Base-by-base conservation (phyloP, 2,888 invertebrate species). In the Hedychridium roseum region DNA sequence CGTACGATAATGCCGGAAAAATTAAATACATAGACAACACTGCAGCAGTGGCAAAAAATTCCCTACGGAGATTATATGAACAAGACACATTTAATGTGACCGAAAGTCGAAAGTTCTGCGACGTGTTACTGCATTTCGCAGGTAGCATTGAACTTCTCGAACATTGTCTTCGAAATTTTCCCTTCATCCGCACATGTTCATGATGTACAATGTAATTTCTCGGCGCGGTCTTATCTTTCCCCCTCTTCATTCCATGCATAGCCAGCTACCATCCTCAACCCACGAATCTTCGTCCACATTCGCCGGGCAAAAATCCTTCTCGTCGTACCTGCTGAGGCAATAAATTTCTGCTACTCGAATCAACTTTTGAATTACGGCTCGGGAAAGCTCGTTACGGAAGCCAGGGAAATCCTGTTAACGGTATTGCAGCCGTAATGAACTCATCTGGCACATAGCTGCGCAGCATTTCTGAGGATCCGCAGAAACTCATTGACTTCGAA, bases 311-410 rank as follows among this genome's bases (percentile, higher is more conserved):
- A 45, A n/a, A n/a, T n/a, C n/a, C n/a, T n/a, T n/a, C n/a, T n/a
- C n/a, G 43, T 53, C 62, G 40, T 39, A 28, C 28, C n/a, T 36
- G 50, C 31, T 41, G 45, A 54, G 35, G 42, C 54, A 56, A 64
- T 61, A 70, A 69, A 68, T 65, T 66, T 60, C 48, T 44, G 56
- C 56, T 51, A 54, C 60, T 63, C 58, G 61, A 65, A 65, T 69
- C 61, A 65, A 68, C 63, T 68, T 65, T 66, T 60, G 57, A 66
- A 63, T 65, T 65, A 56, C 59, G 49, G 37, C 56, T 51, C 46
- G 54, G 53, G 49, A 54, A 45, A 53, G 56, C 60, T 70, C 63
- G 66, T 66, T 70, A 66, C 53, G 47, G 50, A 45, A 39, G 37
- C 52, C 51, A 27, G 38, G 43, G 43, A 54, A 66, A 61, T 58